Conservation (phyloP, 1,140 invertebrate genomes). For the Artemia franciscana region DNA sequence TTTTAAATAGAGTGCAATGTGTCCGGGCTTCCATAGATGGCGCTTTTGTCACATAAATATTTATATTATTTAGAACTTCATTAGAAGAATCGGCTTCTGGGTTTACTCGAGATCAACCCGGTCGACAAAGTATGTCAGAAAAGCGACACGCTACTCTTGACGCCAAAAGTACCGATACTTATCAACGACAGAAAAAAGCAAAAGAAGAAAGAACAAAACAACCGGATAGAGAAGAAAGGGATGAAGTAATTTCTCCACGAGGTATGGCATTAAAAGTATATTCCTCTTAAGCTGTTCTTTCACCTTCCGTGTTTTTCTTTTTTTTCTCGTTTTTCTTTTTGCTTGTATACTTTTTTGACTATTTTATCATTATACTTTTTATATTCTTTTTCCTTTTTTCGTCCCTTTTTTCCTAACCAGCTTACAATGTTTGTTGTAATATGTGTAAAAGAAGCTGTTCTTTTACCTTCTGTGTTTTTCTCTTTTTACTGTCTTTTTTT, state of each 20-base stretch:
- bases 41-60: too few species aligned
- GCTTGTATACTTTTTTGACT: too few species aligned
- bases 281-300: background rate
- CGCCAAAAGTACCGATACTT: conserved; percentile 81
- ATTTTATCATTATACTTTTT: too few species aligned
- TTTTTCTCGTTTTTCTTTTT: too few species aligned
- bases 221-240: background rate
- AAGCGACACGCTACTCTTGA: conserved; percentile 81
- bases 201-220: conserved; percentile 6
- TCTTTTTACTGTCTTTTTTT: background rate
- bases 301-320: too few species aligned
- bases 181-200: conserved; percentile 72
- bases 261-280: background rate
- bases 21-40: too few species aligned
- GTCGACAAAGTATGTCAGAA: conserved; percentile 88
- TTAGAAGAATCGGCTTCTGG: conserved; percentile 40
- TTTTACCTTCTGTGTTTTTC: background rate
- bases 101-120: conserved; percentile 69
- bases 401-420: too few species aligned
- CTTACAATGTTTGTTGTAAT: too few species aligned
- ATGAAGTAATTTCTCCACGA: background rate
- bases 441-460: too few species aligned
- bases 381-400: too few species aligned
- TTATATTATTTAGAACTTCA: conserved; percentile 31
- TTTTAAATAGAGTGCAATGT: too few species aligned